These are phyloP conservation scores for Hirudo medicinalis DNA, from an alignment of 1,140 invertebrate genomes.

Conservation along the genomic window DNA sequence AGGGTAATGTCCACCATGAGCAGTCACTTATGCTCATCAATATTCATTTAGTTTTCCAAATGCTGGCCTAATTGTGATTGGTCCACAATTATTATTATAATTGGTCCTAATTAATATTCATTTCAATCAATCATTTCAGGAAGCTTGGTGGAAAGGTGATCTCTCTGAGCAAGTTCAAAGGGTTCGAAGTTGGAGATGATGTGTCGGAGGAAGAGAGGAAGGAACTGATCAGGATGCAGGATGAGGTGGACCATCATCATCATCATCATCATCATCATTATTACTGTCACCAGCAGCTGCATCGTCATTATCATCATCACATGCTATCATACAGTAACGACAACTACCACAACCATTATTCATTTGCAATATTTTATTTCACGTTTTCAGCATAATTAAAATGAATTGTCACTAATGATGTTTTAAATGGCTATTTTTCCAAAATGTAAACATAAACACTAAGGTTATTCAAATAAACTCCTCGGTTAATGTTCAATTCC, in stretches of 20 bases:
- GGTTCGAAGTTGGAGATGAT: not conserved
- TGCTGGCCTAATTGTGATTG: not conserved
- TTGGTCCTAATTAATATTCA: not conserved
- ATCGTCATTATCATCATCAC: too few relatives aligned
- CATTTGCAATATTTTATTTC: too few relatives aligned
- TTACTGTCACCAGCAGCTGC: too few relatives aligned
- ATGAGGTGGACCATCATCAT: not conserved
- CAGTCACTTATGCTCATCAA: not conserved
- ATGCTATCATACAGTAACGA: too few relatives aligned
- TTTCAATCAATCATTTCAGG: not conserved
- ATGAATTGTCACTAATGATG: too few relatives aligned
- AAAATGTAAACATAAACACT: too few relatives aligned
- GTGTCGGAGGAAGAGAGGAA: conserved; percentile 1
- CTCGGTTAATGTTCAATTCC: too few relatives aligned
- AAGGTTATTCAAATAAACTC: too few relatives aligned
- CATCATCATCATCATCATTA: too few relatives aligned
- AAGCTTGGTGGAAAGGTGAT: conserved; percentile 12
- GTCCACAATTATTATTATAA: not conserved
- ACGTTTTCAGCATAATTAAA: too few relatives aligned
- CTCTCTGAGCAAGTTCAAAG: not conserved
- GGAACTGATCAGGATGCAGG: conserved; percentile 8
- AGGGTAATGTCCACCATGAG: not conserved
- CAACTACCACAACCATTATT: too few relatives aligned
- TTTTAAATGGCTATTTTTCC: too few relatives aligned
- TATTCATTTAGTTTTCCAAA: not conserved